Base-by-base conservation (phyloP, 2,888 invertebrate species). In the Microdon myrmicae region DNA sequence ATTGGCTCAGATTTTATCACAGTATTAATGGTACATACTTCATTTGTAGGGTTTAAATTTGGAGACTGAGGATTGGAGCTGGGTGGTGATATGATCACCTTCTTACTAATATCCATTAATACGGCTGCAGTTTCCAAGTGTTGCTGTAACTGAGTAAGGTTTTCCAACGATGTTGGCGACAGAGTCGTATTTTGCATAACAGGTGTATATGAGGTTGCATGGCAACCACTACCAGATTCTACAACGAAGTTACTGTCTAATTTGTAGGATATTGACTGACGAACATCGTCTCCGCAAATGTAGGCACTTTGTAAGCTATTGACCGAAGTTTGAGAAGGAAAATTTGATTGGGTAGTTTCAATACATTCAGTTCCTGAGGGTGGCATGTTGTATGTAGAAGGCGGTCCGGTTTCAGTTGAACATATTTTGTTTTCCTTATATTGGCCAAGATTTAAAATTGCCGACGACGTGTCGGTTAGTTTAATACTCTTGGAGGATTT, bases 51-150 rank as follows among this genome's bases (percentile, higher is more conserved):
- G 44, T 64, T 64, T 34, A 73, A 64, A 71, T 71, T 73, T 68
- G 76, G 76, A 69, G 77, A 76, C 73, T 77, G 73, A 53, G 75
- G 78, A 72, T 78, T 79, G 51, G 80, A 79, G 68, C 74, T 75
- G 56, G 80, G 79, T 37, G 80, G 79, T 54, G 80, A 78, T 61
- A 79, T 77, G 37, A 80, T 74, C 34, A 75, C 77, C 71, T 79
- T 79, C 71, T 79, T 79, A 71, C 80, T 79, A 61, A 80, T 80
- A 68, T 80, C 78, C 79, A 80, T 80, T 48, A 80, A 69, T 38
- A 80, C 80, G 35, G 78, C 78, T 43, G 80, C 79, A 49, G 80
- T 80, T 73, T 80, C 80, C 43, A 79, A 69, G 68, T 78, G 78
- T 59, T 79, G 80, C 66, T 78, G 77, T 43, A 77, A 68, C 68